A percentile compares a stretch with the other conserved stretches of the same genome.
Conservation (phyloP, 2,797 vertebrate genomes). For the Macroramphosus scolopax region DNA sequence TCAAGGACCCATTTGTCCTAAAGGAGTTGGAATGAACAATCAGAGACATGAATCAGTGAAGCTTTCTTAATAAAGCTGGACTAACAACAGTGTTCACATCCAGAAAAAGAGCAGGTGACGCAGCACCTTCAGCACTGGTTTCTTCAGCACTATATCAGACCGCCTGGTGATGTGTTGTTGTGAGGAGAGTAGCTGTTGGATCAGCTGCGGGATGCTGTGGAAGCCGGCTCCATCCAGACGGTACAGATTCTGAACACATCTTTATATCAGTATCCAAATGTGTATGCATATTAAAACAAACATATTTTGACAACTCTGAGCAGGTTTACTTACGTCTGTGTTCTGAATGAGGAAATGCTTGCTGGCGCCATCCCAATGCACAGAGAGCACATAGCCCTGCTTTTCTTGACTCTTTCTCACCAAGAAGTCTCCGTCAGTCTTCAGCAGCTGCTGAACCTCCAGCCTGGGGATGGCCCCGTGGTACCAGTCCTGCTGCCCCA, state of each 20-base stretch:
- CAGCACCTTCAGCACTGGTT: constrained; percentile 85
- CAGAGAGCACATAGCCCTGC: constrained; percentile 89
- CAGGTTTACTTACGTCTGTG: constrained; percentile 78
- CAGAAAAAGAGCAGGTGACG: not conserved
- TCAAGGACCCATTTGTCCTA: constrained; percentile 97
- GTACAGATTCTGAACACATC: constrained; percentile 83
- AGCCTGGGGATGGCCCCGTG: constrained; percentile 89
- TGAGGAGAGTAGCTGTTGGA: constrained; percentile 82
- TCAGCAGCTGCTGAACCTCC: constrained; percentile 88
- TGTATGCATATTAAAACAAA: too few species aligned
- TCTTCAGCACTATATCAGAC: constrained; percentile 79
- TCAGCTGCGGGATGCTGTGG: constrained; percentile 82
- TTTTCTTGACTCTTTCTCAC: constrained; percentile 92
- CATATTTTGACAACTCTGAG: too few species aligned
- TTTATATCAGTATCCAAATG: too few species aligned
- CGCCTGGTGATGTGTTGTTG: constrained; percentile 85
- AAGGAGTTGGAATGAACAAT: constrained; percentile 2
- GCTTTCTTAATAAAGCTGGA: too few species aligned
- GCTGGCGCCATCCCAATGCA: constrained; percentile 84
- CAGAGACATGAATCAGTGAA: too few species aligned
- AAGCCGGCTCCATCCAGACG: constrained; percentile 91
- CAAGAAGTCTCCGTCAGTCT: constrained; percentile 85
- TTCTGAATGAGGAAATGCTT: constrained; percentile 95
- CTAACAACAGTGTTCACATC: not conserved
- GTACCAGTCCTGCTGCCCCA: constrained; percentile 92